Evolutionary conservation across 2,113 vertebrate species (phyloP), one percentile per base, ranked within the genome.

Genomic region (Solea solea): DNA sequence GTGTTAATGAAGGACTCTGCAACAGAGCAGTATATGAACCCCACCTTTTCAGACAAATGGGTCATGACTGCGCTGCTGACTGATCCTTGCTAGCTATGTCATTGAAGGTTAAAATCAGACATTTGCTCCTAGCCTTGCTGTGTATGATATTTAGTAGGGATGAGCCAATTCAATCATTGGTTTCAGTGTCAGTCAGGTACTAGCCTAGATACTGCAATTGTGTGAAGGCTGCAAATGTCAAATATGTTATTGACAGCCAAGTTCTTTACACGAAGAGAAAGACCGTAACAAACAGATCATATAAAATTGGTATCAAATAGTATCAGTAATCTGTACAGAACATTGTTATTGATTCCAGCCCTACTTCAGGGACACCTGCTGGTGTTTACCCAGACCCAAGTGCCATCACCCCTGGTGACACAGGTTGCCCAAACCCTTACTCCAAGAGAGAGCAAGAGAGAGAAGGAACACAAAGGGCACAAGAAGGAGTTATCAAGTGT

Each of bases 401-500:
- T 34, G 34, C 34, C 34, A 34, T 34, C 5, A 34, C 16, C 64
- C 39, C 50, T 5, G 21, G 42, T 44, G 72, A 58, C 64, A 81
- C 34, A 7, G 72, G 42, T 39, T 39, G 57, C 45, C 49, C 52
- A 25, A 5, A 57, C 58, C 45, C 53, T 65, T 27, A 1, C 44
- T 57, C 49, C 3, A n/a, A 53, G 50, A 34, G 53, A 34, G 53
- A 28, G 25, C 2, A 7, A 4, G 34, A 48, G 16, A 63, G 51
- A 57, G 48, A 21, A 10, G 46, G 64, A 27, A 40, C 21, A 8
- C 54, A 15, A 55, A 57, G 56, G 46, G 68, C 48, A 60, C 28
- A 58, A 57, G 40, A 60, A 69, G 55, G 48, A 77, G 66, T 80
- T 76, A 83, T 82, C 69, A 61, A 75, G 71, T 78, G 71, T 80